These are phyloP conservation scores for Polypedilum pembai DNA, from an alignment of 1,140 invertebrate genomes.

Conservation along the genomic window DNA sequence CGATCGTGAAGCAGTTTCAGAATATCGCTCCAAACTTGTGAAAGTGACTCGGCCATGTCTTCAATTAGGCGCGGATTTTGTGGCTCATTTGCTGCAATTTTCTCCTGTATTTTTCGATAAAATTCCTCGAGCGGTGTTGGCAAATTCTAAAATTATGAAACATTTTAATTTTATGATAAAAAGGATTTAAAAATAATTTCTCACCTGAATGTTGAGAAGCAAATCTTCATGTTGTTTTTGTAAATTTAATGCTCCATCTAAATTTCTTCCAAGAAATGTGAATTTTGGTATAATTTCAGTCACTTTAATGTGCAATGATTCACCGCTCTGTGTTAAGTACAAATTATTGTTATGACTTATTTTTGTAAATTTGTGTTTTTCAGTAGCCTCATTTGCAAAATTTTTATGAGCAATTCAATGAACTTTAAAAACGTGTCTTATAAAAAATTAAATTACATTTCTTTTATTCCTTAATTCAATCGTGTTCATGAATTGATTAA, in stretches of 20 bases:
- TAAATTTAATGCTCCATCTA: constrained; percentile 67
- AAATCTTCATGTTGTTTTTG: constrained; percentile 76
- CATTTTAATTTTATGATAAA: background rate
- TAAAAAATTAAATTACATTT: no score
- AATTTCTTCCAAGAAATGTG: constrained; percentile 67
- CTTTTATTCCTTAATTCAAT: no score
- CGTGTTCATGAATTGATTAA: no score
- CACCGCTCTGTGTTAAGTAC: constrained; percentile 58
- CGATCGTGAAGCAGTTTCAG: constrained; percentile 70
- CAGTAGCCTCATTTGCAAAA: no score
- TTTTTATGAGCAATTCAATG: no score
- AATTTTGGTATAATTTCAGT: constrained; percentile 78
- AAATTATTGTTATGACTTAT: no score
- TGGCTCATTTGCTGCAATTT: constrained; percentile 68
- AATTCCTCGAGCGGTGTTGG: constrained; percentile 87
- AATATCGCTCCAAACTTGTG: constrained; percentile 81
- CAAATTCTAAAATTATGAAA: constrained; percentile 59
- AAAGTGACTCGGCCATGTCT: constrained; percentile 84
- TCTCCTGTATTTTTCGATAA: constrained; percentile 68
- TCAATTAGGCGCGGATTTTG: constrained; percentile 73
- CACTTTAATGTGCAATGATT: constrained; percentile 76
- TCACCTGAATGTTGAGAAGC: constrained; percentile 72
- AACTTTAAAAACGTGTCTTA: no score
- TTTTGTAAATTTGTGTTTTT: no score
- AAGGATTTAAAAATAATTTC: constrained; percentile 28